Evolutionary conservation across 2,113 vertebrate species (phyloP), one percentile per base, ranked within the genome.

Genomic region (Centropus unirufus): DNA sequence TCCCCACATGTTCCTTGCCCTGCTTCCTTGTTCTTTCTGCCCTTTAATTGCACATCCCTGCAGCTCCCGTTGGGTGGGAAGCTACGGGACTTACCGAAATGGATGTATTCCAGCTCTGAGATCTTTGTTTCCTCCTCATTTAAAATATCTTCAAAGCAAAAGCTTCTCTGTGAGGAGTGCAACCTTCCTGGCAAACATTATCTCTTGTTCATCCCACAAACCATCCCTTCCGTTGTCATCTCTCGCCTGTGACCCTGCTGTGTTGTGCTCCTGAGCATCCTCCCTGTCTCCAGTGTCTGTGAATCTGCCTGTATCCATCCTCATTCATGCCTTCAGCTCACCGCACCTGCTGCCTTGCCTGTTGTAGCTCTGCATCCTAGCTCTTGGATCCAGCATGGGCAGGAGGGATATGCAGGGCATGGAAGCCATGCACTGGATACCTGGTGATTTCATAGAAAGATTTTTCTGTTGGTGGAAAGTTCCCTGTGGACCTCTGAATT

Each of bases 401-500:
- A 2, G 39, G 1, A n/a, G 44, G 51, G 57, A 9, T 11, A 0
- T 8, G 22, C 30, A 61, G 88, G 40, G 24, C 7, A 2, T 12
- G 47, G 29, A 51, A 26, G 14, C 46, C 6, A 3, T 20, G 12
- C 16, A 1, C n/a, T 2, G 2, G 39, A 5, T 47, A 15, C 32
- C 61, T 75, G 68, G 39, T 14, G 12, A 5, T 17, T 51, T 34
- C n/a, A 46, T 29, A 36, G 39, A 24, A 30, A 55, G 39, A 9
- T 42, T 47, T 32, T 57, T 22, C 34, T 63, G 36, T 40, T 58
- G 26, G 10, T 70, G 39, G 54, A 42, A 44, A 64, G 30, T n/a
- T 2, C 5, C 7, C 9, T 18, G 14, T 62, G 52, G 34, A 23
- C 44, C 36, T 75, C 40, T 22, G 64, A 14, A 19, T 63, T 15